Conservation (phyloP, 2,113 vertebrate genomes). For the Patagioenas fasciata region DNA sequence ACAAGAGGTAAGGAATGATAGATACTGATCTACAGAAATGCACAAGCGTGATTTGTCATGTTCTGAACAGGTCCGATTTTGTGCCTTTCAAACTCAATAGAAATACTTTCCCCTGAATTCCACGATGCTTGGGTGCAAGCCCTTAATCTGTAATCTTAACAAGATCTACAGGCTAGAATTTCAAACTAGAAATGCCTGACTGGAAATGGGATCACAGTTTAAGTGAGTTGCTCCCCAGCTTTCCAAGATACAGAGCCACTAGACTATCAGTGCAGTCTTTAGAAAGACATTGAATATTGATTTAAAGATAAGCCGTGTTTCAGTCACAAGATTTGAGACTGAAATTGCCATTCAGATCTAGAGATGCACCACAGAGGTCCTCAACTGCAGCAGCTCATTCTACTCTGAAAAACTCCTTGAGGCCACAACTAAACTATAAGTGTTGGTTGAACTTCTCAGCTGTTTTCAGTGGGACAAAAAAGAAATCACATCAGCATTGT, state of each 20-base stretch:
- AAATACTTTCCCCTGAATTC: not conserved
- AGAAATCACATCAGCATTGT: rapidly evolving
- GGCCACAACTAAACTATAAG: not conserved
- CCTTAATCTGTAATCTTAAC: constrained; percentile 43
- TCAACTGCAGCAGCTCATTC: not conserved
- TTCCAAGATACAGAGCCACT: not conserved
- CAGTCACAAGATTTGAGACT: not conserved
- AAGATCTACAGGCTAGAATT: constrained; percentile 19
- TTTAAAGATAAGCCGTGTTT: not conserved
- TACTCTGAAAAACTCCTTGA: not conserved
- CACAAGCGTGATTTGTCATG: constrained; percentile 25
- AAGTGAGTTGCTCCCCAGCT: not conserved
- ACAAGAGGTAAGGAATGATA: constrained; percentile 6
- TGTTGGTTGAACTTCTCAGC: not conserved
- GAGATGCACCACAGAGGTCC: rapidly evolving
- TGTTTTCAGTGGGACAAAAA: not conserved
- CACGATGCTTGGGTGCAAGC: not conserved
- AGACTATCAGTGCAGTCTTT: not conserved
- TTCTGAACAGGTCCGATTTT: constrained; percentile 39
- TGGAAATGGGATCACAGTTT: not conserved
- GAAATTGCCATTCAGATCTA: not conserved
- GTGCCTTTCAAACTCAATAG: constrained; percentile 21
- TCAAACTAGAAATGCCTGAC: not conserved
- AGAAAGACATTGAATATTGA: not conserved
- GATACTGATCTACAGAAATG: constrained; percentile 40